Evolutionary conservation across 2,113 vertebrate genomes (phyloP).

Genomic region (Chamaetylas fuelleborni): DNA sequence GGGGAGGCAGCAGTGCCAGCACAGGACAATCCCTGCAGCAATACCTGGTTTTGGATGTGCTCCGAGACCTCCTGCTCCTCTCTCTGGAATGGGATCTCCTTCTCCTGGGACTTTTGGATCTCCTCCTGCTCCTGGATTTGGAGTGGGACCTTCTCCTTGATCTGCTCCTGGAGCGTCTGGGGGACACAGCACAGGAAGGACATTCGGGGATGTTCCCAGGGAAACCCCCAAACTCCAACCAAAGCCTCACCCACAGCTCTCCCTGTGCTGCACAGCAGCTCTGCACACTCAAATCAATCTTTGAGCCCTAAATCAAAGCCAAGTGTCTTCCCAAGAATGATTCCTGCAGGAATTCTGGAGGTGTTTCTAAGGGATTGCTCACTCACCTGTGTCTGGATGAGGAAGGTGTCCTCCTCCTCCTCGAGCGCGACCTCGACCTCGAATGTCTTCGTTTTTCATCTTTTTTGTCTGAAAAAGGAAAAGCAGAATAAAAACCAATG

Average conservation of each 20-base stretch:
- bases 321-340: not conserved
- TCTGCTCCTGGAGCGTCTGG: conserved; percentile 90
- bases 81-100: conserved; percentile 90
- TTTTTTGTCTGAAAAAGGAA: conserved; percentile 84
- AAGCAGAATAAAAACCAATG: accelerated
- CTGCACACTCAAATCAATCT: not conserved
- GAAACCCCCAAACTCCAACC: not conserved
- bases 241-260: not conserved
- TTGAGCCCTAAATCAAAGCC: not conserved
- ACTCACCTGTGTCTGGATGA: conserved; percentile 91
- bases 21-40: not conserved
- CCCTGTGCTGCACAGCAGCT: too few species aligned
- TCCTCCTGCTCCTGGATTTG: conserved; percentile 87
- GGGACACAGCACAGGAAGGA: accelerated
- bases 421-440: conserved; percentile 87
- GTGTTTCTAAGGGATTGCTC: not conserved
- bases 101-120: conserved; percentile 91
- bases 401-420: conserved; percentile 89
- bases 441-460: conserved; percentile 96
- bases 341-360: not conserved
- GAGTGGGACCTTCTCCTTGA: conserved; percentile 91
- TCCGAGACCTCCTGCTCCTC: conserved; percentile 83
- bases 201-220: accelerated
- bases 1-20: not conserved
- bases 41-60: conserved; percentile 87